A percentile compares a stretch with the other conserved stretches of the same genome.
Conservation (phyloP, 1,140 invertebrate species). For the Microvelia longipes region DNA sequence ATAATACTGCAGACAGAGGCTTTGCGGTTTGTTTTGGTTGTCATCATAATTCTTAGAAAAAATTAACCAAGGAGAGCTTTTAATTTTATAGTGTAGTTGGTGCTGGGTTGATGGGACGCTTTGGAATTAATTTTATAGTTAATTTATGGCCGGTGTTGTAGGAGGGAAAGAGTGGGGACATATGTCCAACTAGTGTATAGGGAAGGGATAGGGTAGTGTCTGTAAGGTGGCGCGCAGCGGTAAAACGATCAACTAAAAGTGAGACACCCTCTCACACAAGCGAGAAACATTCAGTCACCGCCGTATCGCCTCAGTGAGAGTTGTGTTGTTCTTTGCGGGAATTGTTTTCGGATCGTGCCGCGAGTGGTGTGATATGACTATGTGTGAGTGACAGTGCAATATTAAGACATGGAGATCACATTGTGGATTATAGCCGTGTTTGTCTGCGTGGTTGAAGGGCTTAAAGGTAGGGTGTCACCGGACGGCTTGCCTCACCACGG, state of each 20-base stretch:
- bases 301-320: not conserved
- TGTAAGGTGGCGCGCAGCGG: not conserved
- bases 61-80: too few species aligned
- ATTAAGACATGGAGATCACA: not conserved
- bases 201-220: too few species aligned
- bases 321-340: not conserved
- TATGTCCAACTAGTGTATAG: too few species aligned
- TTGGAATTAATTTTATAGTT: too few species aligned
- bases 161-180: not conserved
- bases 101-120: too few species aligned
- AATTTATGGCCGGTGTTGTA: too few species aligned
- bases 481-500: conserved; percentile 48
- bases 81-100: too few species aligned
- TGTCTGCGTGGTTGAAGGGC: not conserved
- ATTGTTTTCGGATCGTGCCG: not conserved
- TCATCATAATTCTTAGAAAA: too few species aligned
- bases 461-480: not conserved
- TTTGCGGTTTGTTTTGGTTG: too few species aligned
- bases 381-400: not conserved
- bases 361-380: not conserved
- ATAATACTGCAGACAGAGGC: too few species aligned
- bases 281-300: not conserved
- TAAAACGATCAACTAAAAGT: not conserved
- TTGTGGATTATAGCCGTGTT: not conserved
- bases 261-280: not conserved